phyloP scores from a whole-genome alignment of 2,113 vertebrate species.

The Peromyscus maniculatus region DNA sequence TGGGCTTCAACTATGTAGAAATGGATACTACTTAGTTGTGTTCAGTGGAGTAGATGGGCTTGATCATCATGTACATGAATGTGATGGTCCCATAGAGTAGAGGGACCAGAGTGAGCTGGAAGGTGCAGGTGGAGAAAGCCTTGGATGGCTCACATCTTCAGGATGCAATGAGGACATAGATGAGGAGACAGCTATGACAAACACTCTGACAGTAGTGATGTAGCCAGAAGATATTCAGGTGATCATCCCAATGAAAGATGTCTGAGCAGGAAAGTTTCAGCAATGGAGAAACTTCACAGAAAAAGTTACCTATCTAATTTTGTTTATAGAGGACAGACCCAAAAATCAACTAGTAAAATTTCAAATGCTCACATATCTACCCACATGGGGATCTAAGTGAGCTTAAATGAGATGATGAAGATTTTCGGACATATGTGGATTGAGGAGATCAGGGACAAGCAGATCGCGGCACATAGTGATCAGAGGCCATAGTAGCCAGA shows the following conservation, averaged over 20 bases:
- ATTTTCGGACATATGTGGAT: neutral
- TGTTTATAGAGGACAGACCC: neutral
- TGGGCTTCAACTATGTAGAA: neutral
- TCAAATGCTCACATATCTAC: neutral
- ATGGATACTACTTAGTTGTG: neutral
- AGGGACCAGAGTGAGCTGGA: neutral
- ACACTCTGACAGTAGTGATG: neutral
- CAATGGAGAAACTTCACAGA: neutral
- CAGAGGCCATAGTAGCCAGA: neutral
- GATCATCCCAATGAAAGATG: too few species aligned
- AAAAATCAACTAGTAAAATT: neutral
- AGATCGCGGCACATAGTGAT: neutral
- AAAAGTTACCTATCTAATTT: neutral
- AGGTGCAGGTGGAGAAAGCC: slow-evolving; percentile 33
- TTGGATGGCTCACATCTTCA: slow-evolving; percentile 22
- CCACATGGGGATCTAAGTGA: neutral
- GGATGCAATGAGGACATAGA: slow-evolving; percentile 37
- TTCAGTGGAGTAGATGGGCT: neutral
- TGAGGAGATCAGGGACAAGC: neutral
- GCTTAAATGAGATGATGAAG: neutral
- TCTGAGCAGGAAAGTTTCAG: neutral
- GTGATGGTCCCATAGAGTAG: neutral
- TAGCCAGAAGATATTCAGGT: neutral
- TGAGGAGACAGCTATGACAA: slow-evolving; percentile 12
- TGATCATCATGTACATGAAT: neutral